phyloP scores from a whole-genome alignment of 2,888 invertebrate species.

The Campoplex nolae region DNA sequence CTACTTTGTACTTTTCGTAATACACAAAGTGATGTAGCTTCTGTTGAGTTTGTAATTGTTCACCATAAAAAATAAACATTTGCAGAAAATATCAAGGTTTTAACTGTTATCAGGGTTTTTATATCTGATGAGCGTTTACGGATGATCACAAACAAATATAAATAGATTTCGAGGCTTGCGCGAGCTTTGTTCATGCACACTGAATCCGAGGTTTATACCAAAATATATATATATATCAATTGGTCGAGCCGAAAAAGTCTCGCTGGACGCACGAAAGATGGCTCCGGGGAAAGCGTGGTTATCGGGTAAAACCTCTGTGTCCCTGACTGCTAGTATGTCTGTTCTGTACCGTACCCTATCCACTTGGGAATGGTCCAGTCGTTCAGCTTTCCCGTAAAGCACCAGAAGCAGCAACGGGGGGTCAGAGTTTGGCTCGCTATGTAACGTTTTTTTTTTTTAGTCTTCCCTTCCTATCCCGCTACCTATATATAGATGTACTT shows the following conservation, averaged over 20 bases:
- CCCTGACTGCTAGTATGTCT: constrained; percentile 42
- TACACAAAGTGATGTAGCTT: neutral
- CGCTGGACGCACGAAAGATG: constrained; percentile 39
- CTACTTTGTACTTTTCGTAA: neutral
- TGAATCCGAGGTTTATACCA: constrained; percentile 27
- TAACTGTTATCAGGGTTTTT: neutral
- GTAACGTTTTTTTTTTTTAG: constrained; percentile 42
- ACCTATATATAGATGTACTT: constrained; percentile 46
- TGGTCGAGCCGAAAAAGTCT: constrained; percentile 59
- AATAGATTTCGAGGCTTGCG: constrained; percentile 9
- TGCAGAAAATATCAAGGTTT: neutral
- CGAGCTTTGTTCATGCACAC: neutral
- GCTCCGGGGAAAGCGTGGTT: constrained; percentile 55
- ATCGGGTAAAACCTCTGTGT: constrained; percentile 49
- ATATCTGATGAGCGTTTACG: neutral
- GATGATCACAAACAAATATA: constrained; percentile 15
- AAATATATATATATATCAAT: constrained; percentile 52
- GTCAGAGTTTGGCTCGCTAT: constrained; percentile 46
- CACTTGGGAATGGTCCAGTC: constrained; percentile 55
- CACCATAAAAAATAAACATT: neutral
- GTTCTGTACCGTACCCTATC: constrained; percentile 37
- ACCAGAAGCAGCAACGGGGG: constrained; percentile 17
- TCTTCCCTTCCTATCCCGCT: constrained; percentile 1
- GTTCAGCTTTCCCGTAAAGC: constrained; percentile 56
- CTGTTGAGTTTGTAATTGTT: neutral